phyloP scores from a whole-genome alignment of 2,888 invertebrate species.

The Diarsia brunnea region DNA sequence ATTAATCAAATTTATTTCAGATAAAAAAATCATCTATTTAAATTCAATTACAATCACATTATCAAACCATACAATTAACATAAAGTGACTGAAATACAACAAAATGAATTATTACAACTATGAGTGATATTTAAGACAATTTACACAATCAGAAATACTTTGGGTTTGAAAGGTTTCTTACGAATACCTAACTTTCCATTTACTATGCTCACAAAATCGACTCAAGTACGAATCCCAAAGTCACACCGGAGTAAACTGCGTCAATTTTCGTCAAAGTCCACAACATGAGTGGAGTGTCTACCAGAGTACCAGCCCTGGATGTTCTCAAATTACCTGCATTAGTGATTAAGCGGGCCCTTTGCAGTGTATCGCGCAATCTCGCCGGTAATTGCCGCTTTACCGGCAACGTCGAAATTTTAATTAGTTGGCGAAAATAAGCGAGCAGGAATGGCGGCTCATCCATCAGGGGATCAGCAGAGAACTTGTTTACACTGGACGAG shows the following conservation, averaged over 20 bases:
- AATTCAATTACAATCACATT: no score
- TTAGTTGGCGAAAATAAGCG: conserved; percentile 71
- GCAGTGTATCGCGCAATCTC: conserved; percentile 71
- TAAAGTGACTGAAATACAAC: no score
- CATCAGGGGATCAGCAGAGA: conserved; percentile 61
- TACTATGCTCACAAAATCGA: no score
- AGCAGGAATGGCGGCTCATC: conserved; percentile 54
- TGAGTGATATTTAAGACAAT: no score
- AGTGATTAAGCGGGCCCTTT: conserved; percentile 70
- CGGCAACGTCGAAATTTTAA: conserved; percentile 77
- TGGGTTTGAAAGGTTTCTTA: no score
- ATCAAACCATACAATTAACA: no score
- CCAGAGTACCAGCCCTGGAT: conserved; percentile 58
- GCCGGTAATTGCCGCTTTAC: conserved; percentile 74
- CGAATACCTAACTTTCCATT: no score
- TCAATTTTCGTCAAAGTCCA: conserved; percentile 10
- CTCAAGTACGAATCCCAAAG: neutral
- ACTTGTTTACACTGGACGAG: conserved; percentile 63
- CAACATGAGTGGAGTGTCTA: conserved; percentile 50
- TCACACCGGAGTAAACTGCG: neutral
- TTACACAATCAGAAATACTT: no score
- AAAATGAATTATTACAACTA: no score
- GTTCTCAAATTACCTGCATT: conserved; percentile 61
- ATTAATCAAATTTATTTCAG: no score
- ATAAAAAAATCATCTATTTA: no score